Percentiles rank a stretch among this genome's conserved stretches.
These are phyloP conservation scores for Tapera naevia DNA, from an alignment of 2,797 vertebrate species.

Conservation along the genomic window DNA sequence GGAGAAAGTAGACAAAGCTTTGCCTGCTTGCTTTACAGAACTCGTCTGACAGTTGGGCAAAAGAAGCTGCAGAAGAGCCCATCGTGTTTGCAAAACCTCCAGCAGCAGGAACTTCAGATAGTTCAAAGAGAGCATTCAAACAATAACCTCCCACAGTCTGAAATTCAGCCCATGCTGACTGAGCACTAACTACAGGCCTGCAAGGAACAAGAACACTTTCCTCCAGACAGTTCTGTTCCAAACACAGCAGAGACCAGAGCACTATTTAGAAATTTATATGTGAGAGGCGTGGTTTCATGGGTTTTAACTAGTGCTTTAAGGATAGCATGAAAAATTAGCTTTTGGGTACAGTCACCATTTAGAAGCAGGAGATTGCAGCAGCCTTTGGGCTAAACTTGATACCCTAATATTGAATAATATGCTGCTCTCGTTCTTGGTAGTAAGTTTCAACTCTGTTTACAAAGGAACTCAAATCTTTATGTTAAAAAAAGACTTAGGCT, in stretches of 20 bases:
- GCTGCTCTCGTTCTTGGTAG: not conserved
- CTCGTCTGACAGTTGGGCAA: not conserved
- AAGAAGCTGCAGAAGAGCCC: not conserved
- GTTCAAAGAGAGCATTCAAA: slow-evolving; percentile 8
- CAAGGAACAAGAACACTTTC: not conserved
- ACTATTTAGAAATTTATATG: not conserved
- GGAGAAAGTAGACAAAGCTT: not conserved
- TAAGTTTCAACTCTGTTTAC: not conserved
- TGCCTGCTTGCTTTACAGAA: not conserved
- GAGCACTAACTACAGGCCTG: not conserved
- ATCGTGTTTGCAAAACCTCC: not conserved
- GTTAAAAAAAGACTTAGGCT: not conserved
- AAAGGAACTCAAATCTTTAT: not conserved
- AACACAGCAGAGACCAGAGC: not conserved
- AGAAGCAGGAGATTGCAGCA: not conserved
- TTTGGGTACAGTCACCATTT: not conserved
- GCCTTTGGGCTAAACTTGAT: not conserved
- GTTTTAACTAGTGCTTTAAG: not conserved
- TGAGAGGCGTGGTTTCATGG: not conserved
- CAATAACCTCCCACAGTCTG: not conserved
- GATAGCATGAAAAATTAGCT: not conserved
- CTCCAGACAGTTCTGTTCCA: not conserved
- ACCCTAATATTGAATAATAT: not conserved
- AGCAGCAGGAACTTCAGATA: not conserved
- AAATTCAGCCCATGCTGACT: not conserved